Evolutionary conservation across 2,888 invertebrate species (phyloP), one percentile per base, ranked within the genome.

Genomic region (Eupithecia inturbata): DNA sequence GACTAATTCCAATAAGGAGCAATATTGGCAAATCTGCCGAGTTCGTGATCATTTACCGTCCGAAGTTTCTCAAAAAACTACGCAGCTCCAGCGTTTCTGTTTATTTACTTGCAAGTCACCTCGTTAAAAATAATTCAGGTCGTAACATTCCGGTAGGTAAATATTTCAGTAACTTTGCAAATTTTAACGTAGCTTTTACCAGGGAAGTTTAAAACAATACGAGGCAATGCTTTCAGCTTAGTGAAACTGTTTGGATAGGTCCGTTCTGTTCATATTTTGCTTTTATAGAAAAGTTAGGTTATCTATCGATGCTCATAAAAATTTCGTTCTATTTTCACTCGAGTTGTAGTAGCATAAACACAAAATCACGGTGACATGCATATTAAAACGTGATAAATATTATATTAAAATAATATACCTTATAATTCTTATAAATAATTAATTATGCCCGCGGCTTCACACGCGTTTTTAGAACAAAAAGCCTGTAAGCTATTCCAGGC

Each of bases 61-160:
- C 63, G 6, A 26, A 66, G 66, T 39, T 22, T 4, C 16, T 16
- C 39, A 39, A 66, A 64, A n/a, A 39, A 66, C 22, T 39, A 41
- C 22, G 22, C 39, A 41, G 39, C 22, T 66, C 22, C 39, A 53
- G 22, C 49, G 49, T 67, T 49, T 31, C 67, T 49, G 57, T 57
- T 60, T 60, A 57, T 68, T 68, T 60, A 66, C 66, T 75, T 66
- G 70, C 64, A 77, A 79, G 75, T 79, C 75, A 60, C 66, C 74
- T 78, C 79, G 71, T 82, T 83, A 81, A 82, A 80, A 79, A 77
- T 77, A 78, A 78, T 73, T 71, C 71, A 70, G 72, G 70, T 76
- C 73, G 74, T 69, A 72, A 71, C 77, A 66, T 74, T 70, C 64
- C 63, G 70, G 70, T 68, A 70, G 72, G 70, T 75, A 70, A 75